Evolutionary conservation across 2,888 invertebrate genomes (phyloP).

Genomic region (Epiblema foenella): DNA sequence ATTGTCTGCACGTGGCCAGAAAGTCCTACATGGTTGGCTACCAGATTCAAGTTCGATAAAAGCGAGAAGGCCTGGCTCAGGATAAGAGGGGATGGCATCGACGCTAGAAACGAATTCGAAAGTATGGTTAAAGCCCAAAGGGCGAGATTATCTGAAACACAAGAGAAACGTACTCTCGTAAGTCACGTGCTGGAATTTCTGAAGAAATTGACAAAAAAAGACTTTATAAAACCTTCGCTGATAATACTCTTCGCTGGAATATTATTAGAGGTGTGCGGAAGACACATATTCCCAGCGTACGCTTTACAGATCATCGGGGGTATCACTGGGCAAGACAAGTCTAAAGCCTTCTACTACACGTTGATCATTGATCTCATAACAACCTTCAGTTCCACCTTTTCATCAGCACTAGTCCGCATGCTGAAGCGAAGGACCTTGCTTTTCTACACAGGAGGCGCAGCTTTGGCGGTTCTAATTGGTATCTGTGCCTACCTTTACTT

Average conservation of each 20-base stretch:
- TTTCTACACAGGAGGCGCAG: conserved; percentile 56
- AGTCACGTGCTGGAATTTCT: conserved; percentile 43
- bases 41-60: conserved; percentile 67
- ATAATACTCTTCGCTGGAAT: conserved; percentile 54
- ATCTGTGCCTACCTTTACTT: conserved; percentile 55
- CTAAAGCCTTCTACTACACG: conserved; percentile 57
- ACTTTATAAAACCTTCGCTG: conserved; percentile 56
- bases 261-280: conserved; percentile 58
- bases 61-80: conserved; percentile 79
- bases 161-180: conserved; percentile 21
- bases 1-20: conserved; percentile 76
- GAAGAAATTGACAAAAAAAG: conserved; percentile 51
- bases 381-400: conserved; percentile 53
- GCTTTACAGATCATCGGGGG: conserved; percentile 56
- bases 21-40: conserved; percentile 83
- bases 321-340: conserved; percentile 52
- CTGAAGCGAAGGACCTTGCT: conserved; percentile 58
- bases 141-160: conserved; percentile 35
- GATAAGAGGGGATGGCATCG: conserved; percentile 69
- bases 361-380: conserved; percentile 60
- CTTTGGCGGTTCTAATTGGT: conserved; percentile 52
- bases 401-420: conserved; percentile 57
- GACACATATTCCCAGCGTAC: conserved; percentile 61
- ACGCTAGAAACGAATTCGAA: conserved; percentile 49
- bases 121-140: conserved; percentile 51